A percentile compares a stretch with the other conserved stretches of the same genome.
phyloP scores from a whole-genome alignment of 2,888 invertebrate genomes.

The Leucozona laternaria region DNA sequence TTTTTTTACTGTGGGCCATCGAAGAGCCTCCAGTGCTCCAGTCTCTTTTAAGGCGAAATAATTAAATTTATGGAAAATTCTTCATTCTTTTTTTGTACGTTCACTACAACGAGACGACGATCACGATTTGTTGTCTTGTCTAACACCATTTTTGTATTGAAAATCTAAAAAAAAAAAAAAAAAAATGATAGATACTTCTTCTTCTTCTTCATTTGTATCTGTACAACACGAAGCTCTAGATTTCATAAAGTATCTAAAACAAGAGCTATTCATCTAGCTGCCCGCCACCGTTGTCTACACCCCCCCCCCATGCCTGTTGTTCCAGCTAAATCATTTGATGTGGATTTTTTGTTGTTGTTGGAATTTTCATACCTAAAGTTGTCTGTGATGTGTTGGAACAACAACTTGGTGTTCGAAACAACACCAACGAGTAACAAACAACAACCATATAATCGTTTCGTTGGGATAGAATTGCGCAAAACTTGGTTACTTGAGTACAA shows the following conservation, averaged over 20 bases:
- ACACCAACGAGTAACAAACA: slow-evolving; percentile 23
- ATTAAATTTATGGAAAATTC: slow-evolving; percentile 70
- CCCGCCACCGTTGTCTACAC: slow-evolving; percentile 7
- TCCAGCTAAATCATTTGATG: slow-evolving; percentile 3
- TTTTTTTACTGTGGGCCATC: neutral
- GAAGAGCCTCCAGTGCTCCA: slow-evolving; percentile 1
- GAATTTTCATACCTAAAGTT: slow-evolving; percentile 10
- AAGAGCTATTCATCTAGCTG: slow-evolving; percentile 59
- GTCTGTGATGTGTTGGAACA: slow-evolving; percentile 33
- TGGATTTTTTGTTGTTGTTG: neutral
- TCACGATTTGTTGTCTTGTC: slow-evolving; percentile 51
- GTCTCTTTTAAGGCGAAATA: slow-evolving; percentile 25
- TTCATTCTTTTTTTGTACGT: slow-evolving; percentile 26
- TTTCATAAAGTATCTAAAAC: slow-evolving; percentile 63
- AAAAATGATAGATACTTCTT: neutral
- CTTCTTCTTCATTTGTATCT: no score
- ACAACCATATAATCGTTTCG: slow-evolving; percentile 32
- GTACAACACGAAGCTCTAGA: slow-evolving; percentile 56
- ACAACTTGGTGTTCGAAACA: slow-evolving; percentile 41
- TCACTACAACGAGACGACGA: slow-evolving; percentile 27
- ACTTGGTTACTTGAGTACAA: slow-evolving; percentile 74
- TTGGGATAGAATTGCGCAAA: slow-evolving; percentile 65
- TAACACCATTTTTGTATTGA: slow-evolving; percentile 60
- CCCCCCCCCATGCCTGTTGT: neutral
- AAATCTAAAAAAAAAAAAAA: slow-evolving; percentile 1